Conservation (phyloP, 2,113 vertebrate species). For the Penelope pileata region DNA sequence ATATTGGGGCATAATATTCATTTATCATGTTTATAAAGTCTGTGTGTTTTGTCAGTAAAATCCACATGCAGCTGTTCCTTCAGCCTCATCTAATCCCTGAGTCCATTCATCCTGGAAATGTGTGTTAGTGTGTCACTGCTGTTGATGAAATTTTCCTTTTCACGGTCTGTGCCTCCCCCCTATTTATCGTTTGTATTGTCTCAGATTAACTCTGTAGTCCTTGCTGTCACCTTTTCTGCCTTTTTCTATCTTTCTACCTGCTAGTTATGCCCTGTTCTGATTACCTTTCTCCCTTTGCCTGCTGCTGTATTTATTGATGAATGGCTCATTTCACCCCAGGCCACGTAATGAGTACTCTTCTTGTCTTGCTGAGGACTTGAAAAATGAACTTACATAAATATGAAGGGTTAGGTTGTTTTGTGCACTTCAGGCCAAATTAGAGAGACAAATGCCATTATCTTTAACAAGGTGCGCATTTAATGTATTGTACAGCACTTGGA, state of each 20-base stretch:
- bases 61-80: background rate
- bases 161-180: background rate
- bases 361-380: background rate
- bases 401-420: background rate
- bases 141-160: background rate
- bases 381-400: constrained; percentile 7
- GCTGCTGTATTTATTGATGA: background rate
- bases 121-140: background rate
- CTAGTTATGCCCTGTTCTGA: background rate
- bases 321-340: background rate
- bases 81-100: background rate
- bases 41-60: background rate
- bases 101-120: background rate
- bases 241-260: background rate
- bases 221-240: background rate
- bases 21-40: background rate
- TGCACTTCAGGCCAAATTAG: constrained; percentile 7
- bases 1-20: background rate
- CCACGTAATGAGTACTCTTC: background rate
- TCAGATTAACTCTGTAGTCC: background rate
- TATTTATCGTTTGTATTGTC: background rate
- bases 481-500: background rate
- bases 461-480: background rate
- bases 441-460: background rate
- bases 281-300: background rate